A percentile compares a stretch with the other conserved stretches of the same genome.
Conservation (phyloP, 2,888 invertebrate species). For the Strigamia maritima region DNA sequence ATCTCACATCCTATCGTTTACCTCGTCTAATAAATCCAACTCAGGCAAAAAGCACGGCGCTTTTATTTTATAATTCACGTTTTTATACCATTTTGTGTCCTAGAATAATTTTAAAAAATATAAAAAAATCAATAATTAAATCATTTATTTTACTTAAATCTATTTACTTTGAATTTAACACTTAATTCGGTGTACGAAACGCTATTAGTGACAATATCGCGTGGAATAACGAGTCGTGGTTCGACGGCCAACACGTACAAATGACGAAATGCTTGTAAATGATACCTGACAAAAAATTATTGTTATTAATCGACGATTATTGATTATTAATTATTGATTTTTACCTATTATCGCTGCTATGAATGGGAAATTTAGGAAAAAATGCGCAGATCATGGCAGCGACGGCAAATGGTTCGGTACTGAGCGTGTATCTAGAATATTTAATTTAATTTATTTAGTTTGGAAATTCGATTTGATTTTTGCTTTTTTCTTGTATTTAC, state of each 20-base stretch:
- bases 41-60: slow-evolving; percentile 87
- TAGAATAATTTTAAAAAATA: slow-evolving; percentile 39
- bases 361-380: slow-evolving; percentile 95
- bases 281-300: slow-evolving; percentile 64
- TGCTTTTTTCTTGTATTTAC: slow-evolving; percentile 52
- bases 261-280: slow-evolving; percentile 94
- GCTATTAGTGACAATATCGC: slow-evolving; percentile 74
- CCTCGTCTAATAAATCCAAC: slow-evolving; percentile 67
- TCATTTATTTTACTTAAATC: neutral
- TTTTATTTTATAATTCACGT: slow-evolving; percentile 57
- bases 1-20: too few species aligned
- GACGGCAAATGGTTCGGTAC: slow-evolving; percentile 72
- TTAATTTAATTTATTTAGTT: too few species aligned
- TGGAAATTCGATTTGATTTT: too few species aligned
- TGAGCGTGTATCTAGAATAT: slow-evolving; percentile 52
- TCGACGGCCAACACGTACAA: slow-evolving; percentile 92
- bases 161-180: slow-evolving; percentile 54
- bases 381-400: slow-evolving; percentile 89
- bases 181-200: slow-evolving; percentile 78
- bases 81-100: slow-evolving; percentile 43
- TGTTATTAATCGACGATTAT: slow-evolving; percentile 27
- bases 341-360: slow-evolving; percentile 91
- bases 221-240: slow-evolving; percentile 79
- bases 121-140: slow-evolving; percentile 18
- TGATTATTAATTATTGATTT: neutral